Evolutionary conservation across 2,113 vertebrate species (phyloP).

Genomic region (Heterotilapia buettikoferi): DNA sequence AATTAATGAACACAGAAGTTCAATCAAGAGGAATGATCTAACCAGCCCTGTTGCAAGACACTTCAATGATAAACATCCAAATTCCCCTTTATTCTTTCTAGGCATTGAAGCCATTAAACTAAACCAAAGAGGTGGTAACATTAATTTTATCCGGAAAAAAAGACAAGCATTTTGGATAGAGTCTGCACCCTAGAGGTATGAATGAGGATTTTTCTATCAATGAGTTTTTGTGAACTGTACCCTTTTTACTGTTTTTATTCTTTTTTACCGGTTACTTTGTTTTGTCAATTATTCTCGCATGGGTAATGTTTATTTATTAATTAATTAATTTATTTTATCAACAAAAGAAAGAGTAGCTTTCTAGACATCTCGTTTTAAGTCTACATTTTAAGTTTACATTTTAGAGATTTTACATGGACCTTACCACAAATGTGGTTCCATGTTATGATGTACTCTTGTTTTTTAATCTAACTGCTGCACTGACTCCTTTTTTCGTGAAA

Average conservation of each 20-base stretch:
- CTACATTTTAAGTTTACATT: not conserved
- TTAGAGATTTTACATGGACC: not conserved
- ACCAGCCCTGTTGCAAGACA: not conserved
- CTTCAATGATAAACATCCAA: not conserved
- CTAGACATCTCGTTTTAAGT: not conserved
- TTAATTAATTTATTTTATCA: not conserved
- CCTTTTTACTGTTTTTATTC: not conserved
- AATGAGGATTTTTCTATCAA: not conserved
- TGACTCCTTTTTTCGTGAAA: not conserved
- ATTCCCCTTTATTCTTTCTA: not conserved
- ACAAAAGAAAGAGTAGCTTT: not conserved
- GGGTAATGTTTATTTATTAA: not conserved
- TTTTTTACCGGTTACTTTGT: not conserved
- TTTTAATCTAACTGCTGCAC: not conserved
- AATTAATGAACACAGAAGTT: not conserved
- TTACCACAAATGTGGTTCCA: not conserved
- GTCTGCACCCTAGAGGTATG: not conserved
- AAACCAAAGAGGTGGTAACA: not conserved
- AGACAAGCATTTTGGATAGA: not conserved
- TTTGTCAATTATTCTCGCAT: not conserved
- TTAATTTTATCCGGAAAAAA: not conserved
- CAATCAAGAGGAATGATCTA: not conserved
- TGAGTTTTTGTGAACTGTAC: not conserved
- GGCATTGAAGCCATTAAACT: not conserved
- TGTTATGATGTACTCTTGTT: not conserved